phyloP scores from a whole-genome alignment of 2,113 vertebrate species.

The Aspidoscelis tigris region DNA sequence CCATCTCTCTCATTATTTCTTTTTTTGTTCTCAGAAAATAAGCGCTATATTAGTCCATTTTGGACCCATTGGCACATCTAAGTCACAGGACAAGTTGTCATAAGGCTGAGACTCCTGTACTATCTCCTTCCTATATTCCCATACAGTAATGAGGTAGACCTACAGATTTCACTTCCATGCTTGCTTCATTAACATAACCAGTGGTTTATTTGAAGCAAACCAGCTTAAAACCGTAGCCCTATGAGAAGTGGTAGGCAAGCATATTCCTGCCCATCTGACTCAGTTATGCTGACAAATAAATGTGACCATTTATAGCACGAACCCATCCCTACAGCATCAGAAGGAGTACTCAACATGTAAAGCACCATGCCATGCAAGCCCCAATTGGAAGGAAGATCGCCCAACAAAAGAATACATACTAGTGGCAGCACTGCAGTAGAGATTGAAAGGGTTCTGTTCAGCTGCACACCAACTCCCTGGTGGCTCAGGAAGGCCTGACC shows the following conservation, averaged over 20 bases:
- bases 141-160: neutral
- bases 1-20: neutral
- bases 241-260: neutral
- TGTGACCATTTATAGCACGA: no score
- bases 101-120: neutral
- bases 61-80: no score
- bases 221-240: neutral
- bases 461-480: no score
- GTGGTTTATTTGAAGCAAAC: neutral
- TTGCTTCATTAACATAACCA: neutral
- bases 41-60: neutral
- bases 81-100: neutral
- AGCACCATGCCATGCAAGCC: no score
- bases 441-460: no score
- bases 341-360: no score
- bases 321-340: no score
- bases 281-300: no score
- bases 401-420: no score
- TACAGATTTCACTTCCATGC: neutral
- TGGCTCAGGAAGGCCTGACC: no score
- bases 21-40: neutral
- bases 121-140: neutral
- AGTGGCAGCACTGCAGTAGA: no score
- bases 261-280: neutral
- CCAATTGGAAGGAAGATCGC: no score